Conservation (phyloP, 2,888 invertebrate species). For the Scaeva pyrastri region DNA sequence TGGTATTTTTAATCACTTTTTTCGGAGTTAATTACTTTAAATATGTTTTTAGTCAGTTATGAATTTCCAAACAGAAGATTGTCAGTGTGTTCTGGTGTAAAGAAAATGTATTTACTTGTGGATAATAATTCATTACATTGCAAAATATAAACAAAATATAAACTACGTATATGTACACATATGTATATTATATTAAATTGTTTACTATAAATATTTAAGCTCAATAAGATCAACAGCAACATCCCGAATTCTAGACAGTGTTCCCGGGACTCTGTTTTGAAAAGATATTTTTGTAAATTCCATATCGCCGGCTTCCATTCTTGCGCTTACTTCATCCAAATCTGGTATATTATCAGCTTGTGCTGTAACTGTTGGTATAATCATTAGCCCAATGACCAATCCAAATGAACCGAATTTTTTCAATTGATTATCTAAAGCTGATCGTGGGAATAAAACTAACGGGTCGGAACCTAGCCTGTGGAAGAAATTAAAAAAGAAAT, state of each 20-base stretch:
- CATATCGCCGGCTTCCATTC: constrained; percentile 78
- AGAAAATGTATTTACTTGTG: too few species aligned
- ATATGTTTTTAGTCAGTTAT: too few species aligned
- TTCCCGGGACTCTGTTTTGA: constrained; percentile 51
- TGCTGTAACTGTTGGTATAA: constrained; percentile 80
- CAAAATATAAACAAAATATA: too few species aligned
- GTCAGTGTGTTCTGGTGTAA: too few species aligned
- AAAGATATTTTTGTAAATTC: constrained; percentile 29
- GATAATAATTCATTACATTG: too few species aligned
- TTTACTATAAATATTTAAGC: constrained; percentile 77
- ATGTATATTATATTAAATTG: neutral
- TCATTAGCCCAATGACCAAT: constrained; percentile 80
- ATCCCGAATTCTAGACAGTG: constrained; percentile 79
- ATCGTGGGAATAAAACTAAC: constrained; percentile 77
- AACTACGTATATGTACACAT: too few species aligned
- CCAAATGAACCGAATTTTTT: constrained; percentile 79
- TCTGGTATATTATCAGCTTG: constrained; percentile 80
- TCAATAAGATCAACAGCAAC: constrained; percentile 79
- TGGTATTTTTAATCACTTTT: too few species aligned
- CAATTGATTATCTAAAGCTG: constrained; percentile 79
- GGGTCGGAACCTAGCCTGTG: constrained; percentile 79
- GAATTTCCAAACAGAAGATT: too few species aligned
- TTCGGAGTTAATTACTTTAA: too few species aligned
- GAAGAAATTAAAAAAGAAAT: neutral
- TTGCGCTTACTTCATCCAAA: constrained; percentile 79